Percentiles rank a stretch among this genome's conserved stretches.
Conservation (phyloP, 1,140 invertebrate genomes). For the Drosophila seguyi region DNA sequence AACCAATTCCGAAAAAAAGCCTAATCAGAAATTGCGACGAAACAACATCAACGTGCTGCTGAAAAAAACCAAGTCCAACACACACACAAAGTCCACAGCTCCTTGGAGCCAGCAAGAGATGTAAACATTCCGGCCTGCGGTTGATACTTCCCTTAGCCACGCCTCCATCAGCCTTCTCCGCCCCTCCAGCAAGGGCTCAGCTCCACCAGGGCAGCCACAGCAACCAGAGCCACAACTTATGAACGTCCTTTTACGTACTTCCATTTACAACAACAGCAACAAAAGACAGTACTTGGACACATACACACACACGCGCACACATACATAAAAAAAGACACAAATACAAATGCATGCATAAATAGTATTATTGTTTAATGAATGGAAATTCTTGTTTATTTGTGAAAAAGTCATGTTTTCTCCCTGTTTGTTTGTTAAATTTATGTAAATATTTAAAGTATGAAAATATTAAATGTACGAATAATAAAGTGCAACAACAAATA, state of each 20-base stretch:
- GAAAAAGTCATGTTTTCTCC: slow-evolving; percentile 83
- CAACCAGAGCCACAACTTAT: slow-evolving; percentile 46
- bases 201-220: slow-evolving; percentile 5
- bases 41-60: slow-evolving; percentile 54
- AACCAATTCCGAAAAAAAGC: slow-evolving; percentile 46
- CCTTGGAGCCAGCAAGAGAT: slow-evolving; percentile 54
- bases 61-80: slow-evolving; percentile 56
- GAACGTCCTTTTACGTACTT: slow-evolving; percentile 80
- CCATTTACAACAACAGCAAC: slow-evolving; percentile 40
- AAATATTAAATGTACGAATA: slow-evolving; percentile 83
- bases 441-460: slow-evolving; percentile 84
- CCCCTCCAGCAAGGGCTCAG: slow-evolving; percentile 11
- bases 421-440: slow-evolving; percentile 84
- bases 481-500: slow-evolving; percentile 84
- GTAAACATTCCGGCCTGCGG: slow-evolving; percentile 81
- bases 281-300: slow-evolving; percentile 47
- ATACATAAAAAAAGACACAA: slow-evolving; percentile 56
- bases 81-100: slow-evolving; percentile 46
- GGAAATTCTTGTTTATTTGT: slow-evolving; percentile 84
- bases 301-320: slow-evolving; percentile 25
- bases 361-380: slow-evolving; percentile 84
- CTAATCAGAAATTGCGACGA: slow-evolving; percentile 38
- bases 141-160: slow-evolving; percentile 52
- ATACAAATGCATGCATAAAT: slow-evolving; percentile 79
- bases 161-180: slow-evolving; percentile 4